Evolutionary conservation across 2,113 vertebrate species (phyloP).

Genomic region (Callithrix jacchus): DNA sequence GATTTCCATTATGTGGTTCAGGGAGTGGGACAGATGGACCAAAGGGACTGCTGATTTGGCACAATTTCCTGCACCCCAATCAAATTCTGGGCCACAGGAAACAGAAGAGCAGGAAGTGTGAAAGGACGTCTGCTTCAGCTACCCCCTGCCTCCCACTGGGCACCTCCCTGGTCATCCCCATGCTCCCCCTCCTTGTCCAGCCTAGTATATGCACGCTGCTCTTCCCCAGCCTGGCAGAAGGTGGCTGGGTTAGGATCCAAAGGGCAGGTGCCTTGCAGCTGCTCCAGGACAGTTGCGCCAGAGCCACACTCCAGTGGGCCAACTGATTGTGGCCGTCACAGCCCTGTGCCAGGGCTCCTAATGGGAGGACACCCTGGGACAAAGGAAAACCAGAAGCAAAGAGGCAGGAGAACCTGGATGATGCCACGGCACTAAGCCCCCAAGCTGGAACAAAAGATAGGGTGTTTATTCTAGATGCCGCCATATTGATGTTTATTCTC

Average conservation of each 20-base stretch:
- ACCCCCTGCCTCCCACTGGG: background rate
- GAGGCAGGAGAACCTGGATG: background rate
- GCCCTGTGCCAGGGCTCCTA: conserved; percentile 15
- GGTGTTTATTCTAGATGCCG: background rate
- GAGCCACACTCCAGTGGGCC: background rate
- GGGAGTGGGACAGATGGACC: conserved; percentile 50
- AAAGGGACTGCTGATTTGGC: conserved; percentile 70
- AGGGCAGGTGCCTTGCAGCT: conserved; percentile 40
- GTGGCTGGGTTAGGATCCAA: conserved; percentile 12
- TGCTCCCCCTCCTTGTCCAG: background rate
- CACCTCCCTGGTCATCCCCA: conserved; percentile 12
- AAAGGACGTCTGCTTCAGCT: conserved; percentile 62
- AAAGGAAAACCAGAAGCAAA: conserved; percentile 25
- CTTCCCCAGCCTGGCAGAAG: background rate
- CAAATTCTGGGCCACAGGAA: conserved; percentile 75
- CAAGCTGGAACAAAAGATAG: background rate
- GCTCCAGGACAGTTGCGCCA: background rate
- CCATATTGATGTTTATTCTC: background rate
- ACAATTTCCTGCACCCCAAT: conserved; percentile 49
- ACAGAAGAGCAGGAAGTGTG: conserved; percentile 71
- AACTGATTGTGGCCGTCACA: conserved; percentile 9
- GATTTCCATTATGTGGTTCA: conserved; percentile 62
- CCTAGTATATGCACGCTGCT: background rate
- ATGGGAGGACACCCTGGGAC: background rate
- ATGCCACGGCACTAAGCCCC: background rate